Evolutionary conservation across 2,113 vertebrate genomes (phyloP).

Genomic region (Oreochromis aureus): DNA sequence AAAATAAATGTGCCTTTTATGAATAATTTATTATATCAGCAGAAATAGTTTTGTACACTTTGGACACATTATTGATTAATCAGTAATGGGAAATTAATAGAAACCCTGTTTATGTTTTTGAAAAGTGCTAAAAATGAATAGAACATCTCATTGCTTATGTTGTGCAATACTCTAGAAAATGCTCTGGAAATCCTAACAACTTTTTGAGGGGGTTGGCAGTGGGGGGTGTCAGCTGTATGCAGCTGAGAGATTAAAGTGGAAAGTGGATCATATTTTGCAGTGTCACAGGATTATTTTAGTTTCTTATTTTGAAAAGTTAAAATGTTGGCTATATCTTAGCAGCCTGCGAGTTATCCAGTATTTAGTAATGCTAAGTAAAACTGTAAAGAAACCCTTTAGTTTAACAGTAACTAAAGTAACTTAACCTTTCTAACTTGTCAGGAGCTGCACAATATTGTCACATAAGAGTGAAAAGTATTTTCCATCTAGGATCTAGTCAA

Average conservation of each 20-base stretch:
- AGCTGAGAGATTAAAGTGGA: not conserved
- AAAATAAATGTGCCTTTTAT: constrained; percentile 16
- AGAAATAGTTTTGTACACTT: not conserved
- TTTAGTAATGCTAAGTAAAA: not conserved
- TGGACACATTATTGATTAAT: not conserved
- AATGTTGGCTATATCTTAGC: not conserved
- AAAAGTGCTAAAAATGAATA: not conserved
- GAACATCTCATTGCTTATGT: not conserved
- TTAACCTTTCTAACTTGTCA: not conserved
- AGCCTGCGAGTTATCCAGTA: not conserved
- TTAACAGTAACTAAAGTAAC: not conserved
- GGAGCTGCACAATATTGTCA: not conserved
- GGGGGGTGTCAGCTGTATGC: not conserved
- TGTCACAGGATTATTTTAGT: not conserved
- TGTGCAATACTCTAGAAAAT: not conserved
- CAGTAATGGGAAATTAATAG: not conserved
- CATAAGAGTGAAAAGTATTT: not conserved
- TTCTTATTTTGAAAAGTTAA: not conserved
- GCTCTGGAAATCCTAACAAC: not conserved
- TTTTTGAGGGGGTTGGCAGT: not conserved
- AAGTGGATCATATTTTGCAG: not conserved
- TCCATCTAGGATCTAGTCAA: not conserved
- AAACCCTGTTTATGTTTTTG: not conserved
- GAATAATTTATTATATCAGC: not conserved
- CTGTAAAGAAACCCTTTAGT: not conserved